Evolutionary conservation across 2,113 vertebrate genomes (phyloP).

Genomic region (Poeciliopsis turrubarensis): DNA sequence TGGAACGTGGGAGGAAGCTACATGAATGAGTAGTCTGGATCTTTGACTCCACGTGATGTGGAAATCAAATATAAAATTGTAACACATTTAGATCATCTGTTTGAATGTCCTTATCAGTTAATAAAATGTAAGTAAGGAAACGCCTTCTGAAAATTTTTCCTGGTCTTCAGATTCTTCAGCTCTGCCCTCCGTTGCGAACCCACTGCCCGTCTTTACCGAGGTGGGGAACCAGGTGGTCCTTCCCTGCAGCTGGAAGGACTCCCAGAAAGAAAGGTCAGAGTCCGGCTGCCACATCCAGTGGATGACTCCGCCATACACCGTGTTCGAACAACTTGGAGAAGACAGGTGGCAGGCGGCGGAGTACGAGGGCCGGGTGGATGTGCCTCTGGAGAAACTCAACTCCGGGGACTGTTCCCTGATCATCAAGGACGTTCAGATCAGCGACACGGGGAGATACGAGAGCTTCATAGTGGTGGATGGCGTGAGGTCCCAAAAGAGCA

Average conservation of each 20-base stretch:
- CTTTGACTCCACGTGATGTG: too few species aligned
- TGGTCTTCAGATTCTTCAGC: conserved; percentile 36
- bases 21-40: too few species aligned
- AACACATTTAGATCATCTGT: too few species aligned
- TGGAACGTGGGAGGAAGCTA: too few species aligned
- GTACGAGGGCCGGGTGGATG: conserved; percentile 43
- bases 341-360: conserved; percentile 37
- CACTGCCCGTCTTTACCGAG: neutral
- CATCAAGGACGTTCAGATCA: conserved; percentile 66
- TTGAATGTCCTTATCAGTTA: too few species aligned
- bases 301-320: neutral
- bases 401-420: conserved; percentile 74
- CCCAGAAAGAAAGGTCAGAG: fast-evolving
- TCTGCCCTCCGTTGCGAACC: neutral
- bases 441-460: conserved; percentile 70
- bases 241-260: conserved; percentile 67
- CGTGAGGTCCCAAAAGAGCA: neutral
- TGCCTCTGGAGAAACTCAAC: conserved; percentile 43
- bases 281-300: conserved; percentile 65
- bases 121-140: neutral
- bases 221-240: conserved; percentile 66
- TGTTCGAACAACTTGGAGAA: conserved; percentile 64
- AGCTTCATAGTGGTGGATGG: conserved; percentile 69
- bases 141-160: neutral
- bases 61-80: too few species aligned